Base-by-base conservation (phyloP, 2,797 vertebrate genomes). In the Agapornis canus region DNA sequence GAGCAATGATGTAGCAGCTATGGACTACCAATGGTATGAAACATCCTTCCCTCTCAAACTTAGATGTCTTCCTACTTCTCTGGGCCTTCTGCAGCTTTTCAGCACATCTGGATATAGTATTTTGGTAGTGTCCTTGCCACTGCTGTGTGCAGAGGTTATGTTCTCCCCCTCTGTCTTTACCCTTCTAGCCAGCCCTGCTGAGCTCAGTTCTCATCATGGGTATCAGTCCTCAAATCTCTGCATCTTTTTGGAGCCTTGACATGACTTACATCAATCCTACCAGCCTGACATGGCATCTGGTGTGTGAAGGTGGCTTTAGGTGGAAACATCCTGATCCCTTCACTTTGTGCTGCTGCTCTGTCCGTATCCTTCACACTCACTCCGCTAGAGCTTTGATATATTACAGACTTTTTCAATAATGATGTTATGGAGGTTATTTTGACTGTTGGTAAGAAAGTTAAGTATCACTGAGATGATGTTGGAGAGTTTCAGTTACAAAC, bases 331-430 rank as follows among this genome's bases (percentile, higher is more conserved):
- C 47, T 42, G 23, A 39, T 13, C 32, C n/a, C 10, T 40, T 40
- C 48, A 31, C 37, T 18, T 21, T 5, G n/a, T 20, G 26, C 52
- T 72, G 31, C 49, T 52, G 37, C 39, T 49, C 35, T 52, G 26
- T 21, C n/a, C 0, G 0, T 21, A 12, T 6, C 51, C 12, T 37
- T 66, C 61, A 7, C 31, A 49, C 29, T 40, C 12, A 5, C 12
- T 17, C 19, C 20, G 16, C n/a, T 1, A 0, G 1, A 19, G 19
- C 13, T 65, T 42, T 60, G 65, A 9, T 2, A 3, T 12, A 51
- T 40, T 13, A n/a, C 39, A 76, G 63, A 18, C 8, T 42, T 63
- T 32, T 51, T 9, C 63, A 72, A 0, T 2, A 15, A 9, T 2
- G 7, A 6, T 57, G 20, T 40, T 31, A 4, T 14, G 10, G 35